Base-by-base conservation (phyloP, 2,888 invertebrate species). In the Scaptomyza reducta region DNA sequence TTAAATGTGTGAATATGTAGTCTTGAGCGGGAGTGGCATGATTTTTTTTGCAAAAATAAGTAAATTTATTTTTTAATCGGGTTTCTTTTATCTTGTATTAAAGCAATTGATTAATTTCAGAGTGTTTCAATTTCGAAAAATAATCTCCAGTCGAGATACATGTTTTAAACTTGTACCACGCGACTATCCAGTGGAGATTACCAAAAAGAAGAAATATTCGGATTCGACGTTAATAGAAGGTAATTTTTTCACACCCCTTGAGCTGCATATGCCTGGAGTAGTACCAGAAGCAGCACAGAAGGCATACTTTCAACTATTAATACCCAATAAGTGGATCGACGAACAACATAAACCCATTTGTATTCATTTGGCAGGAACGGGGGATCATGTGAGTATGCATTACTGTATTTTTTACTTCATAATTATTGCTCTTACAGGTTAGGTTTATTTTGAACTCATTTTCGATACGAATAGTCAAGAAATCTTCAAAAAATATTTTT, bases 321-420 rank as follows among this genome's bases (percentile, higher is more conserved):
- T 98, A 74, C 98, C 98, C 0, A 92, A 94, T 29, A 94, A 95
- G 79, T 98, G 98, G 98, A 93, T 93, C 0, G 92, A 94, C 60
- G 93, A 94, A 72, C 92, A 93, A 16, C 93, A 94, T 80, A 96
- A 95, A 89, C 97, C 97, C 3, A 93, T 99, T 38, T 98, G 98
- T 91, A 93, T 99, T 72, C 99, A 99, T 90, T 93, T 99, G 75
- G 99, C 99, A 29, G 99, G 99, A 31, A 99, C 99, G 42, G 99
- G 99, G 45, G 99, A 99, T 93, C 99, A 99, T 62, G 89, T 89
- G 54, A 73, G 89, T 85, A 64, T 22, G 14, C 29, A 38, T 22
- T 2, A 31, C 10, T 18, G 40, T 41, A 44, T 10, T 35, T 4
- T 35, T 4, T 10, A 11, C 6, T 11, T 7, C 6, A 22, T 22